Evolutionary conservation across 2,797 vertebrate genomes (phyloP).

Genomic region (Sebastes minor): DNA sequence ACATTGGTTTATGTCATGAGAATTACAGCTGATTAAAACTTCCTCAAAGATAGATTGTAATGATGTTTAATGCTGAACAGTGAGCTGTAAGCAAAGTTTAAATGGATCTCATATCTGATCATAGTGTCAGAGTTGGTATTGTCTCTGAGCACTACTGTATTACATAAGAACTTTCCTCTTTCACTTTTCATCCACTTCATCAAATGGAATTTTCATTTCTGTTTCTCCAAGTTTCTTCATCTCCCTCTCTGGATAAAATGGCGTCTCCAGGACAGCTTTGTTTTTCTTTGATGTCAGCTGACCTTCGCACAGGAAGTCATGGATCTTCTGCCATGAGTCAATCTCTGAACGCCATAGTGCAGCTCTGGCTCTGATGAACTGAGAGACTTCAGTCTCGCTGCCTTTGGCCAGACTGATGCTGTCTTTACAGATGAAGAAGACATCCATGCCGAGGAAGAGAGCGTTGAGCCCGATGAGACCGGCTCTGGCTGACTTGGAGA

Average conservation of each 20-base stretch:
- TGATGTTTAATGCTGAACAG: not conserved
- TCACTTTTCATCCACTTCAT: not conserved
- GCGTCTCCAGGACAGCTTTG: constrained; percentile 49
- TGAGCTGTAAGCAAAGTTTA: not conserved
- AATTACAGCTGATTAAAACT: not conserved
- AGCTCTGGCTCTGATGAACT: constrained; percentile 73
- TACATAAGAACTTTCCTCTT: not conserved
- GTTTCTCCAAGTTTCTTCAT: not conserved
- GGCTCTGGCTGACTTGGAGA: constrained; percentile 58
- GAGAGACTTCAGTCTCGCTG: constrained; percentile 60
- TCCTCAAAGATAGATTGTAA: not conserved
- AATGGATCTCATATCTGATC: not conserved
- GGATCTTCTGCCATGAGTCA: constrained; percentile 68
- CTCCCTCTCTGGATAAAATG: not conserved
- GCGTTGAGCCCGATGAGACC: constrained; percentile 67
- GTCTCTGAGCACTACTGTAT: not conserved
- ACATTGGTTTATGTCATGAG: not conserved
- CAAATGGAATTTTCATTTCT: not conserved
- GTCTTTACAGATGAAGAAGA: constrained; percentile 78
- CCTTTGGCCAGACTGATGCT: constrained; percentile 74
- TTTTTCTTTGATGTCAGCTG: constrained; percentile 30
- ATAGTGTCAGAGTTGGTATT: not conserved
- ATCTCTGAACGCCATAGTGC: constrained; percentile 73
- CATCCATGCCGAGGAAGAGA: constrained; percentile 75
- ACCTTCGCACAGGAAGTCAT: constrained; percentile 51